Evolutionary conservation across 2,888 invertebrate species (phyloP).

Genomic region (Brachyptera putata): DNA sequence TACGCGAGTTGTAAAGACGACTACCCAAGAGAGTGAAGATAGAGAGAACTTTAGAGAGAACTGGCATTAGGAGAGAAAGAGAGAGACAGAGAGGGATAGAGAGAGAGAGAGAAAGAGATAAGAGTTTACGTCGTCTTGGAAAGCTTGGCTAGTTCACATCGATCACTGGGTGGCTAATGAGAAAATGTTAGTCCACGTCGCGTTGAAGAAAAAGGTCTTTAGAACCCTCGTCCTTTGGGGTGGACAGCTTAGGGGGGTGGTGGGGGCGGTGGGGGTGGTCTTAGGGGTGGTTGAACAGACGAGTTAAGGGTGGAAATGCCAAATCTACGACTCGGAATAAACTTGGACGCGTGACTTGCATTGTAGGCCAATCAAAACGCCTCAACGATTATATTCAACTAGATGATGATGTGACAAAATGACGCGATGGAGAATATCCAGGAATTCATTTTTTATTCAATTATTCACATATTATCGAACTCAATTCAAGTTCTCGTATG

Average conservation of each 20-base stretch:
- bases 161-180: conserved; percentile 16
- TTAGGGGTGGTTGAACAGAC: background rate
- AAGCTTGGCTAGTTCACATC: conserved; percentile 3
- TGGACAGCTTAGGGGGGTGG: conserved; percentile 17
- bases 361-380: conserved; percentile 1
- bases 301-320: conserved; percentile 14
- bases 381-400: too few species aligned
- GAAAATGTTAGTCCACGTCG: conserved; percentile 21
- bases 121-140: conserved; percentile 9
- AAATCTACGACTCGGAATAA: conserved; percentile 13
- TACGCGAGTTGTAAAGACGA: too few species aligned
- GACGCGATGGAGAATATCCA: too few species aligned
- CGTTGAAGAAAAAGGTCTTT: conserved; percentile 17
- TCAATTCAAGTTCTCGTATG: too few species aligned
- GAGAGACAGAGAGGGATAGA: background rate
- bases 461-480: too few species aligned
- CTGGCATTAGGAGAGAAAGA: background rate
- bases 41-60: background rate
- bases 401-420: too few species aligned
- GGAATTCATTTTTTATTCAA: too few species aligned
- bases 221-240: conserved; percentile 22
- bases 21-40: too few species aligned
- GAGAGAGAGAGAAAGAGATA: conserved; percentile 1
- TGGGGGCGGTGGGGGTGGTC: background rate
- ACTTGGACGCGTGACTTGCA: background rate